phyloP scores from a whole-genome alignment of 2,888 invertebrate genomes.

The Ornithoptera priamus region DNA sequence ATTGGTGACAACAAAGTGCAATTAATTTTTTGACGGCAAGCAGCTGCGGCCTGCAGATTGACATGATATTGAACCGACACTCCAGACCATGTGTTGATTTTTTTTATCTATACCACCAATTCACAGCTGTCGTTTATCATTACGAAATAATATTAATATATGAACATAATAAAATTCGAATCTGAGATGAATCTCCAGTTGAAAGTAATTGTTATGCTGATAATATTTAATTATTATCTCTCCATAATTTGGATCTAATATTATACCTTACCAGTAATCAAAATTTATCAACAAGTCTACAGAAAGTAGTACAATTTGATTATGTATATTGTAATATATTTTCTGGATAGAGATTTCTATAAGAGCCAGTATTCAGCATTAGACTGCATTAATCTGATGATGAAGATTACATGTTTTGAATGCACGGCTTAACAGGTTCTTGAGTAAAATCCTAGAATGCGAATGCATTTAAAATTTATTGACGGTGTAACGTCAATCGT shows the following conservation, averaged over 20 bases:
- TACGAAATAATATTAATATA: background rate
- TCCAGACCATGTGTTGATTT: slow-evolving; percentile 12
- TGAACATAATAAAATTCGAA: background rate
- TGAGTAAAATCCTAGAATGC: background rate
- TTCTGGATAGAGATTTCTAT: no score
- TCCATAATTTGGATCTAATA: no score
- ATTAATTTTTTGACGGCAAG: slow-evolving; percentile 3
- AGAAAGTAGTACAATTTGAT: no score
- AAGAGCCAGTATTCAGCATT: no score
- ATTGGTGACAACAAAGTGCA: background rate
- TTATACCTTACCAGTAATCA: no score
- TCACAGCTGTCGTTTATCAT: slow-evolving; percentile 18
- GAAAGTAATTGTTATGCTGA: no score
- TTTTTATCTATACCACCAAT: slow-evolving; percentile 4
- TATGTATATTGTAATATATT: no score
- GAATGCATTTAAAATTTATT: slow-evolving; percentile 9
- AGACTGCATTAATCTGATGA: background rate
- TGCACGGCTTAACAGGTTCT: no score
- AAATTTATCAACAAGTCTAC: no score
- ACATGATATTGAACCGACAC: slow-evolving; percentile 4
- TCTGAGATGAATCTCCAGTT: background rate
- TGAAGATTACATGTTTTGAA: background rate
- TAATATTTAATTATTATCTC: no score
- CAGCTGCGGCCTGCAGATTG: slow-evolving; percentile 18
- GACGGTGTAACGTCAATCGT: slow-evolving; percentile 17